Evolutionary conservation across 2,888 invertebrate genomes (phyloP), one percentile per base, ranked within the genome.

Genomic region (Melipona beecheii): DNA sequence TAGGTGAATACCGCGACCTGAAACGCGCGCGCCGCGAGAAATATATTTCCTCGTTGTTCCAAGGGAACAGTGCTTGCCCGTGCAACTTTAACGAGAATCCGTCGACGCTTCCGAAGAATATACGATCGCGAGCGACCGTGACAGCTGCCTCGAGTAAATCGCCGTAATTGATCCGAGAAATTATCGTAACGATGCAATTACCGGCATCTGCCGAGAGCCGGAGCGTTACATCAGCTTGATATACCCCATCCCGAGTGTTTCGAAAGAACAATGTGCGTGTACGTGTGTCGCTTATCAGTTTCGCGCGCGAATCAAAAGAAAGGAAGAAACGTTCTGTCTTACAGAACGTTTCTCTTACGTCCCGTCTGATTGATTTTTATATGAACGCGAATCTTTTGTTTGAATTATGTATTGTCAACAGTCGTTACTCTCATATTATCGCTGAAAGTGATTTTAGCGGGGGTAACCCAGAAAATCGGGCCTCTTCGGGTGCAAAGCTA

Each of bases 11-110:
- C 64, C 80, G 56, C 72, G 69, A 56, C 56, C 17, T 17, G 64
- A 70, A 77, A 80, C 80, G 54, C 52, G 66, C 43, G 54, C 52
- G 66, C 43, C 58, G 54, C 73, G 43, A 50, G 43, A 72, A 62
- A 73, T 69, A 62, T 73, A 66, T 73, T 36, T 65, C 78, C 70
- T 36, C 80, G 78, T 65, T 78, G 69, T 69, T 70, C 62, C 69
- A 64, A 43, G 54, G 68, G 17, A 56, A 50, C 68, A 43, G 56
- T 66, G 74, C 58, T n/a, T 62, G 56, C 52, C 21, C 52, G 58
- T 36, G 66, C 70, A 81, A 81, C 56, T 81, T 83, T 81, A 81
- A 75, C 81, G 75, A 81, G 83, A 68, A 81, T 54, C 52, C 75
- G 81, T 75, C 83, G 68, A 43, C 68, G 70, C 52, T 71, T 60